These are phyloP conservation scores for Pogonocherus hispidulus DNA, from an alignment of 2,888 invertebrate genomes.

Conservation along the genomic window DNA sequence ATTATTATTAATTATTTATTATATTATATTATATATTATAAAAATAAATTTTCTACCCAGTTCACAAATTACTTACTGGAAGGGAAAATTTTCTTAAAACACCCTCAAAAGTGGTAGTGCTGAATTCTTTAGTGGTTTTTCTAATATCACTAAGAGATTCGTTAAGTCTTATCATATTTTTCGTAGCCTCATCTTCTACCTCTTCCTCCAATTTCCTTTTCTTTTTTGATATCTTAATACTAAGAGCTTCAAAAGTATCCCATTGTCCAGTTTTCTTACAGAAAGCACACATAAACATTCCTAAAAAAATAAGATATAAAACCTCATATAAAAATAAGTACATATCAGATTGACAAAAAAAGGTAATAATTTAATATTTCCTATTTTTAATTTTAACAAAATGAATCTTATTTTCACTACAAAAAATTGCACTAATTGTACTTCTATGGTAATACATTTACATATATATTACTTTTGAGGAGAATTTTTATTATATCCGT, in stretches of 20 bases:
- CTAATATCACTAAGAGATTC: slow-evolving; percentile 70
- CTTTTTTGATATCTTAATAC: slow-evolving; percentile 53
- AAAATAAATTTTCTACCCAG: no score
- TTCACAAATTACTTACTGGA: slow-evolving; percentile 68
- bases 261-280: slow-evolving; percentile 80
- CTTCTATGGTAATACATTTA: no score
- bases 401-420: no score
- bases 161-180: slow-evolving; percentile 65
- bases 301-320: slow-evolving; percentile 65
- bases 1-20: no score
- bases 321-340: no score
- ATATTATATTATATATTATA: no score
- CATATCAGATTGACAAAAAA: no score
- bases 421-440: no score
- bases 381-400: no score
- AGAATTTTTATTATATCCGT: no score
- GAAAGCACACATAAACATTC: slow-evolving; percentile 78
- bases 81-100: slow-evolving; percentile 73
- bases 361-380: no score
- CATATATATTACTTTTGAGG: no score
- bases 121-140: slow-evolving; percentile 68
- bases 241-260: slow-evolving; percentile 72
- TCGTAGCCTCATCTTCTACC: slow-evolving; percentile 63
- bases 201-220: slow-evolving; percentile 42
- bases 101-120: slow-evolving; percentile 67